These are phyloP conservation scores for Prietella phreatophila DNA, from an alignment of 2,113 vertebrate species.

Conservation along the genomic window DNA sequence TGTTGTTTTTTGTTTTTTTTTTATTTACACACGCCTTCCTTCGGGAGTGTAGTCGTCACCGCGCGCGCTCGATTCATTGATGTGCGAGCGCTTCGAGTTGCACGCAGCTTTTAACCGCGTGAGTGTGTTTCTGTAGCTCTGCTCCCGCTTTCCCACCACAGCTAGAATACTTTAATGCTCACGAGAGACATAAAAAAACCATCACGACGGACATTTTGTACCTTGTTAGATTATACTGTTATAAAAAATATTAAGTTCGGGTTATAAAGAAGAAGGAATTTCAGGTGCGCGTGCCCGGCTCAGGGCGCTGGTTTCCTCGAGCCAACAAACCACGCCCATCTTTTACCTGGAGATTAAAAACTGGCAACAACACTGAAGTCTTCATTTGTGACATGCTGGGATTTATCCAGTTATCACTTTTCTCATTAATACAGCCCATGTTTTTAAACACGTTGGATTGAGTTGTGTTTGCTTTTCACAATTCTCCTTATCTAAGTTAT, in stretches of 20 bases:
- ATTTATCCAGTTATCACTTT: background rate
- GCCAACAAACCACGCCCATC: conserved; percentile 7
- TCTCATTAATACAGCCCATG: background rate
- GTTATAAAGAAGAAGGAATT: background rate
- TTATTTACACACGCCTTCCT: conserved; percentile 26
- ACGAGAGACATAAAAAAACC: background rate
- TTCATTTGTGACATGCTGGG: background rate
- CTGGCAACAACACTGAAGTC: background rate
- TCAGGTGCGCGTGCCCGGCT: conserved; percentile 39
- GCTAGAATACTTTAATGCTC: background rate
- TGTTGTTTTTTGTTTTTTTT: background rate
- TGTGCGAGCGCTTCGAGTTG: background rate
- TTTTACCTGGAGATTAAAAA: conserved; percentile 9
- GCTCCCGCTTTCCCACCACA: background rate
- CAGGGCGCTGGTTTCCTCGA: conserved; percentile 45
- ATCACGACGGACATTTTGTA: background rate
- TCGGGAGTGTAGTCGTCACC: conserved; percentile 42
- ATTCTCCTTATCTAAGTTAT: background rate
- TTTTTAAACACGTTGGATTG: background rate
- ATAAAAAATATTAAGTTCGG: background rate
- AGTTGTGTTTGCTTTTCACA: background rate
- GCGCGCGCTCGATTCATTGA: conserved; percentile 6
- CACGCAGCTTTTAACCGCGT: background rate
- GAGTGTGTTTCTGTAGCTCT: background rate
- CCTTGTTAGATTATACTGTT: background rate